phyloP scores from a whole-genome alignment of 2,113 vertebrate genomes.

The Dasyprocta punctata region DNA sequence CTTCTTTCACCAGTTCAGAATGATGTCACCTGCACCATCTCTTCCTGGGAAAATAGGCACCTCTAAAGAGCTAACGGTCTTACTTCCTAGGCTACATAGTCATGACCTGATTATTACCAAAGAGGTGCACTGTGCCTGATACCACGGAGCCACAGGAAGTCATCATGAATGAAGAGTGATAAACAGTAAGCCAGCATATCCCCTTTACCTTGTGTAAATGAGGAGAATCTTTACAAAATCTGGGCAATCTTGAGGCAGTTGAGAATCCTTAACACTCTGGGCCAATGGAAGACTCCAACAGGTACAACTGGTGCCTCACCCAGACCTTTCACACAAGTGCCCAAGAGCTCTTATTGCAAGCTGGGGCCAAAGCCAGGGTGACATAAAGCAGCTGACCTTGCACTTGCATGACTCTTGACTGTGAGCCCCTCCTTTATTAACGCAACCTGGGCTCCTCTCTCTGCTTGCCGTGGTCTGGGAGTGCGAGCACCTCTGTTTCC shows the following conservation, averaged over 20 bases:
- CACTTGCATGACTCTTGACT: too few species aligned
- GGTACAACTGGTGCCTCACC: not conserved
- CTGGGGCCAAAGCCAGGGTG: not conserved
- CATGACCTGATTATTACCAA: too few species aligned
- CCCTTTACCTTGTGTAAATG: not conserved
- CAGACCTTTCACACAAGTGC: not conserved
- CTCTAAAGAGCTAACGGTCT: not conserved
- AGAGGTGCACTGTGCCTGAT: accelerated
- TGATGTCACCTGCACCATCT: not conserved
- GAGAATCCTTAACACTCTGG: not conserved
- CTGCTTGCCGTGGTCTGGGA: not conserved
- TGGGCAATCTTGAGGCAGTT: not conserved
- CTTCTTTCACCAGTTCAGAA: not conserved
- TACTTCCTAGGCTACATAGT: not conserved
- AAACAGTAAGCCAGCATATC: not conserved
- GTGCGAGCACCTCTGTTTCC: not conserved
- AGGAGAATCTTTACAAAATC: not conserved
- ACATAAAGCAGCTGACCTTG: not conserved
- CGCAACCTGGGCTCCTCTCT: not conserved
- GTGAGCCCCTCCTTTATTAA: not conserved
- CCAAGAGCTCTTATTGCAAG: too few species aligned
- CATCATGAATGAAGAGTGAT: not conserved
- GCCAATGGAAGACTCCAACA: not conserved
- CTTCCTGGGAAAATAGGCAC: not conserved
- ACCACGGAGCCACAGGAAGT: not conserved